Conservation (phyloP, 2,888 invertebrate genomes). For the Drosophila atripex region DNA sequence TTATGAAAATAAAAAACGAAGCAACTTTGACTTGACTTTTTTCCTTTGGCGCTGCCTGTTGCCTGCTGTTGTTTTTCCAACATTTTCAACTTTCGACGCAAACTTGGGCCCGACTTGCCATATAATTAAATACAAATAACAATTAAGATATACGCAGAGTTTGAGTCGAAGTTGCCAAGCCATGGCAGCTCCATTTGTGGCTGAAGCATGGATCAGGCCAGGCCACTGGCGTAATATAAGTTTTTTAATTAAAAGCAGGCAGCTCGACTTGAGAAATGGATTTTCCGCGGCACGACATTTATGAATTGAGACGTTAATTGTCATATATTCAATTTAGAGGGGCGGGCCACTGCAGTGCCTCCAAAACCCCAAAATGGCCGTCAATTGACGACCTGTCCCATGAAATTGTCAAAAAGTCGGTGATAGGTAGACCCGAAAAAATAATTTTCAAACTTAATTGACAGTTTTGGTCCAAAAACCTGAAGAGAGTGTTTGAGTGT, state of each 20-base stretch:
- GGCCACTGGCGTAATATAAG: conserved; percentile 43
- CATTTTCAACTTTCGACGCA: conserved; percentile 35
- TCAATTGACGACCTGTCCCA: conserved; percentile 55
- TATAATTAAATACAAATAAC: conserved; percentile 66
- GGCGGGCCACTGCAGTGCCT: conserved; percentile 33
- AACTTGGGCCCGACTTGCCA: conserved; percentile 29
- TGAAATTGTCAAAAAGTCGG: conserved; percentile 62
- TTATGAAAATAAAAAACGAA: conserved; percentile 36
- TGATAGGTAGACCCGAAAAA: conserved; percentile 57
- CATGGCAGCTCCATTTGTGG: conserved; percentile 30
- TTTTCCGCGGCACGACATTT: conserved; percentile 45
- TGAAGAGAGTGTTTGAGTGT: conserved; percentile 38
- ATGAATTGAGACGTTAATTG: conserved; percentile 69
- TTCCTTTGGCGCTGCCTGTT: background rate
- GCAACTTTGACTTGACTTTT: conserved; percentile 29
- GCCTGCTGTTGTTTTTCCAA: conserved; percentile 24
- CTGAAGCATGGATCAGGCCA: conserved; percentile 26
- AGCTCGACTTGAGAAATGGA: conserved; percentile 40
- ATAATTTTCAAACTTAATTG: conserved; percentile 71
- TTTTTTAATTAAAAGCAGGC: conserved; percentile 61
- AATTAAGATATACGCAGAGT: conserved; percentile 45
- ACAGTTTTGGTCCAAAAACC: conserved; percentile 51
- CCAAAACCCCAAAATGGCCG: conserved; percentile 4
- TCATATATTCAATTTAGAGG: conserved; percentile 25
- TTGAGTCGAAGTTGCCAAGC: conserved; percentile 9